Conservation (phyloP, 1,140 invertebrate species). For the Agraylea sexmaculata region DNA sequence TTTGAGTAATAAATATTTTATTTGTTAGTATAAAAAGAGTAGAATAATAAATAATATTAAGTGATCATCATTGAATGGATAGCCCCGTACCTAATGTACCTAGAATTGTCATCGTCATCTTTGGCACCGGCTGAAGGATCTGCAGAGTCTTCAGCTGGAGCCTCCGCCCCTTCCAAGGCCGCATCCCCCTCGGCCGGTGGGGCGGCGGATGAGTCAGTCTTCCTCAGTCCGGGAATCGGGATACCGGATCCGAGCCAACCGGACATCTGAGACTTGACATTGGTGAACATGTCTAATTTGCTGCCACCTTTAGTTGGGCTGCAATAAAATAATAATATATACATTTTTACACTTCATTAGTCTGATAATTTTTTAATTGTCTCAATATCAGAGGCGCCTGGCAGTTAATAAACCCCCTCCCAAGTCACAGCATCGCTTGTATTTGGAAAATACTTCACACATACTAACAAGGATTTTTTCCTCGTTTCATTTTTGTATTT, state of each 20-base stretch:
- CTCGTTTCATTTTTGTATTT: no score
- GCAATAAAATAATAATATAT: constrained; percentile 21
- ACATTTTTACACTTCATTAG: constrained; percentile 2
- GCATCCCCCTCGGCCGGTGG: constrained; percentile 33
- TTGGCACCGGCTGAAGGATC: constrained; percentile 43
- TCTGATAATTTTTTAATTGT: no score
- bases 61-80: constrained; percentile 22
- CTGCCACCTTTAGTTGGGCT: constrained; percentile 58
- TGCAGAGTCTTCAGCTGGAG: constrained; percentile 35
- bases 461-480: no score
- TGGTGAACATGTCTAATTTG: constrained; percentile 65
- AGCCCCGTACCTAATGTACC: constrained; percentile 55
- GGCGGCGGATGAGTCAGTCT: constrained; percentile 32
- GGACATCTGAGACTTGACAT: constrained; percentile 68
- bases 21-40: background rate
- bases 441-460: no score
- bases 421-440: no score
- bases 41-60: constrained; percentile 9
- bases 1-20: background rate
- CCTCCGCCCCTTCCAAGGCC: constrained; percentile 30
- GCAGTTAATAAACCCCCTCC: no score
- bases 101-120: constrained; percentile 73
- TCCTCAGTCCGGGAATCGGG: constrained; percentile 55
- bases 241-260: constrained; percentile 65
- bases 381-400: no score